phyloP scores from a whole-genome alignment of 2,797 vertebrate genomes.

The Pseudochirops cupreus region DNA sequence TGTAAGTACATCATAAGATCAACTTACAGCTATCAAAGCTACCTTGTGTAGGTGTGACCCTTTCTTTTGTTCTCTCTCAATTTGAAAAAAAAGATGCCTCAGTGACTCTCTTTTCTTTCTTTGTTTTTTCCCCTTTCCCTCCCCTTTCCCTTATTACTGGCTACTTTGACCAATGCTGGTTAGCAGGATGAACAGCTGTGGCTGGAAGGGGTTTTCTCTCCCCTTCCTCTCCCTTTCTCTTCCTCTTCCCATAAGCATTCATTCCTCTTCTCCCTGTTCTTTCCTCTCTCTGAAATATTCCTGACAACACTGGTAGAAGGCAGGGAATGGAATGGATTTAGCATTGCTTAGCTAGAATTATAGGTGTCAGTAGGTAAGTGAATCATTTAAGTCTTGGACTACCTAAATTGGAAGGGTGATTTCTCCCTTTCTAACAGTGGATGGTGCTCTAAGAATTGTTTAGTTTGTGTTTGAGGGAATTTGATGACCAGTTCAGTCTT shows the following conservation, averaged over 20 bases:
- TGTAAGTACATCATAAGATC: not conserved
- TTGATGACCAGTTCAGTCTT: not conserved
- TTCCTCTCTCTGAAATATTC: not conserved
- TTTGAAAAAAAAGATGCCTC: not conserved
- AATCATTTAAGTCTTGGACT: not conserved
- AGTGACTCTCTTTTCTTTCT: not conserved
- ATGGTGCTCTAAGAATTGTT: conserved; percentile 4
- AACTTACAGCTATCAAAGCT: not conserved
- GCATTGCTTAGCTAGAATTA: not conserved
- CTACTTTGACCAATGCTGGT: not conserved
- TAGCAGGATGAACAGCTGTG: conserved; percentile 3
- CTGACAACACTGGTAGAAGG: not conserved
- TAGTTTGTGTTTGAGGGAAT: not conserved
- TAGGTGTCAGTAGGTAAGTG: not conserved
- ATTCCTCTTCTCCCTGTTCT: not conserved
- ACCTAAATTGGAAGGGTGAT: not conserved
- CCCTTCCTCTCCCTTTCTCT: not conserved
- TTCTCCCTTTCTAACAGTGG: conserved; percentile 5
- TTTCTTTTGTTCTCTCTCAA: not conserved
- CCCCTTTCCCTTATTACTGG: not conserved
- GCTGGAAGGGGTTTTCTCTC: not conserved
- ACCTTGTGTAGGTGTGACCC: not conserved
- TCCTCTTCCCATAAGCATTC: not conserved
- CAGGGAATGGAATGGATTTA: not conserved
- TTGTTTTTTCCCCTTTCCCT: not conserved